A percentile compares a stretch with the other conserved stretches of the same genome.
Evolutionary conservation across 2,888 invertebrate species (phyloP).

Genomic region (Automeris io): DNA sequence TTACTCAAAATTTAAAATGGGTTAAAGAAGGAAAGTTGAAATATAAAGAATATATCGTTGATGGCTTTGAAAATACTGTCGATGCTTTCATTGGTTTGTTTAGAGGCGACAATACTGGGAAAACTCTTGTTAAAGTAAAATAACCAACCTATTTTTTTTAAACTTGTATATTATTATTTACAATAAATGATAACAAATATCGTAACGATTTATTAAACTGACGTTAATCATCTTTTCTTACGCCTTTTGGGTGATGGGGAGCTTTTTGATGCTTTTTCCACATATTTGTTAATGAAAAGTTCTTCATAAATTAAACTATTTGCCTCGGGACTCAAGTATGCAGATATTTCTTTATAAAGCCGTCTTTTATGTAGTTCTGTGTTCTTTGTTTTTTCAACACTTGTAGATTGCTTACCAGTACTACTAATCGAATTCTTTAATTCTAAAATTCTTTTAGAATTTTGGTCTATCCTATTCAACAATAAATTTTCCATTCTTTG

Average conservation of each 20-base stretch:
- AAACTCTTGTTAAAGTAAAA: constrained; percentile 79
- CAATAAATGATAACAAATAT: neutral
- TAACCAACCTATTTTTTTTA: constrained; percentile 11
- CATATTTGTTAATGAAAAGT: constrained; percentile 51
- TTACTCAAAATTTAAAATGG: constrained; percentile 78
- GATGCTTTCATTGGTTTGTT: constrained; percentile 80
- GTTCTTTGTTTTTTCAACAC: constrained; percentile 36
- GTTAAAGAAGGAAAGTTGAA: constrained; percentile 81
- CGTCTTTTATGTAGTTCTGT: constrained; percentile 44
- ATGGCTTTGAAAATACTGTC: constrained; percentile 81
- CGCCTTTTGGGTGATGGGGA: constrained; percentile 29
- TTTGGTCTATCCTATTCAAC: constrained; percentile 54
- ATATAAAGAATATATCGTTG: constrained; percentile 79
- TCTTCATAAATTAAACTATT: constrained; percentile 61
- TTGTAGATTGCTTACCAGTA: constrained; percentile 20
- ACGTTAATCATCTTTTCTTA: constrained; percentile 28
- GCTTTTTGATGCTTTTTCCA: constrained; percentile 14
- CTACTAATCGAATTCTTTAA: constrained; percentile 32
- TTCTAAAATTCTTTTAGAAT: constrained; percentile 46
- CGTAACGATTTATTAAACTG: constrained; percentile 10
- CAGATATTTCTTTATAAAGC: constrained; percentile 55
- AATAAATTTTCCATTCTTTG: constrained; percentile 53
- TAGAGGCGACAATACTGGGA: constrained; percentile 80
- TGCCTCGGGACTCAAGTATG: constrained; percentile 46
- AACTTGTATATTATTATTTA: constrained; percentile 5